phyloP scores from a whole-genome alignment of 1,140 invertebrate genomes.

The Trigoniulus corallinus region DNA sequence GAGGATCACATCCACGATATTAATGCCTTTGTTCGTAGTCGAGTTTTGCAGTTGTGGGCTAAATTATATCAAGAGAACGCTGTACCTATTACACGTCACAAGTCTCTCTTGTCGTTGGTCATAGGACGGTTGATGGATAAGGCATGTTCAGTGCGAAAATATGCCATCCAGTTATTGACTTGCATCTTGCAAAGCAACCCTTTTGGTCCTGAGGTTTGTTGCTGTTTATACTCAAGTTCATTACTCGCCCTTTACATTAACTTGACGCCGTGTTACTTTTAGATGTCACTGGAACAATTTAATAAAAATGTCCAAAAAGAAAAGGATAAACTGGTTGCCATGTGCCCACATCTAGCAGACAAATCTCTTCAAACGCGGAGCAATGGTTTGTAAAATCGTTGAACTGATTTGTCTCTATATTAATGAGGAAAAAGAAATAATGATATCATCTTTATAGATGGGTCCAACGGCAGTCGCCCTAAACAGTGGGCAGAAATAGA shows the following conservation, averaged over 20 bases:
- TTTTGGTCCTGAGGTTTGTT: conserved; percentile 42
- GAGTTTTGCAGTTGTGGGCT: conserved; percentile 57
- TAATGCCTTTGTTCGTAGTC: conserved; percentile 61
- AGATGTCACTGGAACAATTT: conserved; percentile 25
- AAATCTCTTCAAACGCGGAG: too few relatives aligned
- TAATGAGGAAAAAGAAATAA: too few relatives aligned
- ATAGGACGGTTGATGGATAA: conserved; percentile 56
- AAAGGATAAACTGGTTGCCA: conserved; percentile 22
- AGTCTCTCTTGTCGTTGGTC: conserved; percentile 39
- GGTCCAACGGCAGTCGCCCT: too few relatives aligned
- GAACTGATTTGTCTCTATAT: too few relatives aligned
- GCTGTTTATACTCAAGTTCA: too few relatives aligned
- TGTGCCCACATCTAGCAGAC: conserved; percentile 12
- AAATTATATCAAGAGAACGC: conserved; percentile 48
- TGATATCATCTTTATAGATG: too few relatives aligned
- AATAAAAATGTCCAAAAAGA: conserved; percentile 23
- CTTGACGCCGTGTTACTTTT: conserved; percentile 9
- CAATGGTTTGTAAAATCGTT: too few relatives aligned
- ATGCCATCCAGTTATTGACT: conserved; percentile 54
- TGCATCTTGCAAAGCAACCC: conserved; percentile 60
- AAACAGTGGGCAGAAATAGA: too few relatives aligned
- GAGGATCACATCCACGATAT: conserved; percentile 66
- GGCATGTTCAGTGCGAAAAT: conserved; percentile 55
- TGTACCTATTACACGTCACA: conserved; percentile 47
- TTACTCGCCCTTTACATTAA: conserved; percentile 9